Percentiles rank a stretch among this genome's conserved stretches.
phyloP scores from a whole-genome alignment of 1,140 invertebrate species.

The Hyles vespertilio region DNA sequence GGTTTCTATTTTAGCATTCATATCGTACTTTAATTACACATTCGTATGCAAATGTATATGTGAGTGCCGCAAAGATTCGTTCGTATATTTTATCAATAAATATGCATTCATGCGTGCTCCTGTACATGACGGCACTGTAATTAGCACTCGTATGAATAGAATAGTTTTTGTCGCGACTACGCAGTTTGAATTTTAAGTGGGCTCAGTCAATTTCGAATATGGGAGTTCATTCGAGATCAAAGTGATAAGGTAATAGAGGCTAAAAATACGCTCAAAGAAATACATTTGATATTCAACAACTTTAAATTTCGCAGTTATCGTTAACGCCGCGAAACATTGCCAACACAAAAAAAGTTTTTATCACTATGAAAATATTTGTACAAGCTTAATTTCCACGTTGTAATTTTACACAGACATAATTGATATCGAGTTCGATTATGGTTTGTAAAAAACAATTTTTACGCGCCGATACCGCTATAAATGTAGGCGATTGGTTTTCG shows the following conservation, averaged over 20 bases:
- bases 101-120: conserved; percentile 66
- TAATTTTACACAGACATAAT: conserved; percentile 34
- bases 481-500: conserved; percentile 46
- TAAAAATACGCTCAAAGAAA: conserved; percentile 5
- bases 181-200: conserved; percentile 32
- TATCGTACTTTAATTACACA: conserved; percentile 68
- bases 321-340: no score
- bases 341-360: conserved; percentile 4
- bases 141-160: conserved; percentile 63
- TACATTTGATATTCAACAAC: no score
- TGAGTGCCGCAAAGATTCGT: conserved; percentile 62
- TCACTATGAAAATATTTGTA: conserved; percentile 25
- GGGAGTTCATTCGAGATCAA: background rate
- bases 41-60: conserved; percentile 71
- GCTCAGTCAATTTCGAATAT: background rate
- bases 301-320: no score
- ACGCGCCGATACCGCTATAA: conserved; percentile 44
- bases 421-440: conserved; percentile 31
- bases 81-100: conserved; percentile 28
- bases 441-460: conserved; percentile 47
- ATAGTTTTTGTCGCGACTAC: conserved; percentile 41
- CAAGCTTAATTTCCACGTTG: conserved; percentile 28
- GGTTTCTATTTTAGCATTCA: conserved; percentile 44
- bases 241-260: background rate
- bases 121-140: conserved; percentile 58